A percentile compares a stretch with the other conserved stretches of the same genome.
Evolutionary conservation across 2,797 vertebrate genomes (phyloP).

Genomic region (Heterohyrax brucei): DNA sequence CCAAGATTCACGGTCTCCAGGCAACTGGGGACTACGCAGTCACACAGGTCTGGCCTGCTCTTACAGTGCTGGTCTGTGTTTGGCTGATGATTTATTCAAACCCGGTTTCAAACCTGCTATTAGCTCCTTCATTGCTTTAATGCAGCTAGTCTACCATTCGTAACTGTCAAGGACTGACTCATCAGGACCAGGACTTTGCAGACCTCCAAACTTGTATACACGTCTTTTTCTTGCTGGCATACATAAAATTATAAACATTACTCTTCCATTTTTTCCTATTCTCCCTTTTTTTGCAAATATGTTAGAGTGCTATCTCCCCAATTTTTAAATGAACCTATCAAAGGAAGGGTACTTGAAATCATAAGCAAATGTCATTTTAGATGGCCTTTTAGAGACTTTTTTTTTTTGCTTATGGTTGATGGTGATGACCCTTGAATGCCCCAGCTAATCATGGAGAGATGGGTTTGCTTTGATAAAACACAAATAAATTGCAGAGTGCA

Average conservation of each 20-base stretch:
- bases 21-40: slow-evolving; percentile 91
- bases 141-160: slow-evolving; percentile 92
- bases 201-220: slow-evolving; percentile 90
- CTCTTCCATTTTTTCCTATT: slow-evolving; percentile 70
- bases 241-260: slow-evolving; percentile 78
- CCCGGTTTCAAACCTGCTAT: slow-evolving; percentile 90
- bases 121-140: slow-evolving; percentile 92
- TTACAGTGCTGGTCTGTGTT: slow-evolving; percentile 85
- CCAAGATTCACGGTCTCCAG: slow-evolving; percentile 88
- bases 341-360: slow-evolving; percentile 71
- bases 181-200: slow-evolving; percentile 92
- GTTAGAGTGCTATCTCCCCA: slow-evolving; percentile 78
- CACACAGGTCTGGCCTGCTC: slow-evolving; percentile 89
- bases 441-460: slow-evolving; percentile 6
- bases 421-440: slow-evolving; percentile 38
- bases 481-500: not conserved
- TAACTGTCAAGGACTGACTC: slow-evolving; percentile 94
- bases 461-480: slow-evolving; percentile 67
- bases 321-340: slow-evolving; percentile 83
- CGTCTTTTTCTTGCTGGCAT: slow-evolving; percentile 70
- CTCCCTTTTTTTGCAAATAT: slow-evolving; percentile 78
- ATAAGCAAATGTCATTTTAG: slow-evolving; percentile 58
- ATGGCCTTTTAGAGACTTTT: slow-evolving; percentile 38
- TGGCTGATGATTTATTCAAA: slow-evolving; percentile 94
- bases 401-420: slow-evolving; percentile 58